A percentile compares a stretch with the other conserved stretches of the same genome.
Evolutionary conservation across 2,113 vertebrate genomes (phyloP).

Genomic region (Oncorhynchus clarkii): DNA sequence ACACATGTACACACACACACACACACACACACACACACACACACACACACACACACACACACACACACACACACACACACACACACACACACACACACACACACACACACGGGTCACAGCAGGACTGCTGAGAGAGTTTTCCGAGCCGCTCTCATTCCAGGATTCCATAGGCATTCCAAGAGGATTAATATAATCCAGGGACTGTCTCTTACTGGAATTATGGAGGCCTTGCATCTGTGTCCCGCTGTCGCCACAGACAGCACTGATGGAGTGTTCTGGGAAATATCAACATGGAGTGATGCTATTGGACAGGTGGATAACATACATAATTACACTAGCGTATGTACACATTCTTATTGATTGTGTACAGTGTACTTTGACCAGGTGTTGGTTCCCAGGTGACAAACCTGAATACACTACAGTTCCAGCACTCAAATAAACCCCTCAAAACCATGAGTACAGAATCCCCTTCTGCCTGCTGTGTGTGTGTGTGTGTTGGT

Average conservation of each 20-base stretch:
- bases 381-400: too few species aligned
- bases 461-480: not conserved
- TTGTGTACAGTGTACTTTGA: too few species aligned
- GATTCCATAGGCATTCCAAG: conserved; percentile 59
- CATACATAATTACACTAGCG: too few species aligned
- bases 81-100: not conserved
- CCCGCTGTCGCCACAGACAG: conserved; percentile 31
- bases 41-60: too few species aligned
- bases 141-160: conserved; percentile 47
- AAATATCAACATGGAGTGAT: too few species aligned
- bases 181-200: conserved; percentile 55
- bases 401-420: too few species aligned
- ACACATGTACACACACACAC: conserved; percentile 25
- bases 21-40: not conserved
- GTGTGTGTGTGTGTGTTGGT: not conserved
- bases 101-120: conserved; percentile 29
- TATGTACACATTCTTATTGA: too few species aligned
- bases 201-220: conserved; percentile 28
- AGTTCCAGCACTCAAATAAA: too few species aligned
- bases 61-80: conserved; percentile 23
- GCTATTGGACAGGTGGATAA: too few species aligned
- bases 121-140: conserved; percentile 36
- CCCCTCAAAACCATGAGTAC: too few species aligned
- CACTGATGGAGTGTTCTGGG: conserved; percentile 2
- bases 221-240: not conserved